Evolutionary conservation across 2,113 vertebrate genomes (phyloP).

Genomic region (Mesitornis unicolor): DNA sequence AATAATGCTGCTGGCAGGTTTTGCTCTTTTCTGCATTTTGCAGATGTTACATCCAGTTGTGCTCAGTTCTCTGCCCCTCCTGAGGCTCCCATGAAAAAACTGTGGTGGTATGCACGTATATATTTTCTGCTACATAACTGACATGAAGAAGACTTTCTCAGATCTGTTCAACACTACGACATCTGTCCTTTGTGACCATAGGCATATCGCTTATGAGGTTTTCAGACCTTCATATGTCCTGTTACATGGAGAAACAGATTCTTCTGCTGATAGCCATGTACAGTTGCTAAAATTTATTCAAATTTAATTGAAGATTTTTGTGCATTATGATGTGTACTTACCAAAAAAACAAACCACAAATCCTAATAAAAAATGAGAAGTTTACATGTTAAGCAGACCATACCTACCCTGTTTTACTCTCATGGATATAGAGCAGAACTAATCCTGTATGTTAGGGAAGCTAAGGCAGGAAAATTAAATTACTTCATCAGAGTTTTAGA

Average conservation of each 20-base stretch:
- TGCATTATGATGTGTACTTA: background rate
- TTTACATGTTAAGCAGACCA: background rate
- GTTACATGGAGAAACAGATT: background rate
- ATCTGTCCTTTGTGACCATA: background rate
- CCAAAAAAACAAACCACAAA: background rate
- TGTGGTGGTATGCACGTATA: background rate
- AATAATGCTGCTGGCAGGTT: background rate
- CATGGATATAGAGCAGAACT: background rate
- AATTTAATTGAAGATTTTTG: background rate
- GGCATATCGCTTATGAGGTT: background rate
- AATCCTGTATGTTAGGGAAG: background rate
- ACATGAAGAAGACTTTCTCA: background rate
- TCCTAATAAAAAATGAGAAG: background rate
- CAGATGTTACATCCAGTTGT: constrained; percentile 25
- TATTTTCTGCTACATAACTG: background rate
- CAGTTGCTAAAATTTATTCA: background rate
- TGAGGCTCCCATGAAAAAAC: background rate
- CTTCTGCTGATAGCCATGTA: background rate
- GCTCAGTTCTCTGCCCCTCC: background rate
- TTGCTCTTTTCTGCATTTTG: constrained; percentile 11
- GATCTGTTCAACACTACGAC: background rate
- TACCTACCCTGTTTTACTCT: background rate
- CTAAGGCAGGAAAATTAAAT: background rate
- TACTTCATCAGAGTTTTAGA: background rate
- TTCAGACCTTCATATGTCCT: background rate